Conservation (phyloP, 2,888 invertebrate species). For the Drosophila demipolita region DNA sequence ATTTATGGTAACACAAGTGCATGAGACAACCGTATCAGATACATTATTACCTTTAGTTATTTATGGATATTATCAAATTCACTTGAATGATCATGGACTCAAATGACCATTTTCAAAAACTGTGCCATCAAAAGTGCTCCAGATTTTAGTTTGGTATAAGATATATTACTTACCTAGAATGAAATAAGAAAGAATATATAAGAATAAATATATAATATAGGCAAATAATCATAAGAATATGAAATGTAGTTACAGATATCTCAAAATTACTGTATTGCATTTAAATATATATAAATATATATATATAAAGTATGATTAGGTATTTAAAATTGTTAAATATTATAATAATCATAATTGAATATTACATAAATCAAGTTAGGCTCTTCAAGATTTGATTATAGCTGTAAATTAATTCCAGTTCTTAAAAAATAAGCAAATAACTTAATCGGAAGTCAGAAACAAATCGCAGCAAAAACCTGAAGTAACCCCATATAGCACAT, state of each 20-base stretch:
- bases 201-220: background rate
- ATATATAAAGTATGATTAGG: background rate
- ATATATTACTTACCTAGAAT: conserved; percentile 61
- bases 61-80: background rate
- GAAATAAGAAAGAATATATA: conserved; percentile 18
- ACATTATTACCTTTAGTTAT: background rate
- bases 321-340: background rate
- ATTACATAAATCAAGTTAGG: background rate
- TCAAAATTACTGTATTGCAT: background rate
- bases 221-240: background rate
- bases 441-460: conserved; percentile 9
- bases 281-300: background rate
- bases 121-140: conserved; percentile 41
- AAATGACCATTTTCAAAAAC: conserved; percentile 28
- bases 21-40: conserved; percentile 16
- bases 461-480: conserved; percentile 2
- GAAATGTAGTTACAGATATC: background rate
- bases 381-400: background rate
- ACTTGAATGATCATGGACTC: background rate
- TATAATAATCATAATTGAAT: background rate
- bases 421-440: background rate
- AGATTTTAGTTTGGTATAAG: conserved; percentile 1
- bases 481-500: background rate
- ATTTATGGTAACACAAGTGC: conserved; percentile 40
- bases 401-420: background rate